Percentiles rank a stretch among this genome's conserved stretches.
phyloP scores from a whole-genome alignment of 2,888 invertebrate species.

The Ischnus inquisitorius region DNA sequence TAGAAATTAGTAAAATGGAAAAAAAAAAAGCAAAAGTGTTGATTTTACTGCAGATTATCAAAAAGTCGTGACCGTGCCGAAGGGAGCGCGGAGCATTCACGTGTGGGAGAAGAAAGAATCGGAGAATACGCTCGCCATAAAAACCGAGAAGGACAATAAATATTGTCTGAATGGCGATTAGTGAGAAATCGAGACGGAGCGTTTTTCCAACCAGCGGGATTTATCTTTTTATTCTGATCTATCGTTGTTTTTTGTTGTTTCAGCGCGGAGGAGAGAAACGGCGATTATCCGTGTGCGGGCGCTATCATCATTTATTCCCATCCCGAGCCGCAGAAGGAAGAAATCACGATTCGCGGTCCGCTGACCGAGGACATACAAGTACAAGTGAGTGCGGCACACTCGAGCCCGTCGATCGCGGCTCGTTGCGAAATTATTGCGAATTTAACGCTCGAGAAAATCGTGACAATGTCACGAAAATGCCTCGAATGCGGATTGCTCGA shows the following conservation, averaged over 20 bases:
- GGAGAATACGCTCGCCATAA: conserved; percentile 90
- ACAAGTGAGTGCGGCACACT: conserved; percentile 87
- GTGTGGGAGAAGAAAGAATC: conserved; percentile 89
- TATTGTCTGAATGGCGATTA: conserved; percentile 93
- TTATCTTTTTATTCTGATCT: conserved; percentile 23
- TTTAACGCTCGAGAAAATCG: not conserved
- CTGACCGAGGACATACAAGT: conserved; percentile 92
- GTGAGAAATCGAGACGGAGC: conserved; percentile 84
- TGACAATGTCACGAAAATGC: not conserved
- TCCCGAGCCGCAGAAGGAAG: conserved; percentile 92
- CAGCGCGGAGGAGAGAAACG: conserved; percentile 87
- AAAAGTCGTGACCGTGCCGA: conserved; percentile 88
- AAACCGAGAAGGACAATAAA: conserved; percentile 89
- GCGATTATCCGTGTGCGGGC: conserved; percentile 94
- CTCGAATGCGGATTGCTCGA: not conserved
- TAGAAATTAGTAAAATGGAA: conserved; percentile 5
- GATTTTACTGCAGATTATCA: conserved; percentile 87
- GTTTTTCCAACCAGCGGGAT: not conserved
- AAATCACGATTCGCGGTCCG: conserved; percentile 93
- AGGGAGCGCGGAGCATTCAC: conserved; percentile 92
- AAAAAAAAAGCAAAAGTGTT: not conserved
- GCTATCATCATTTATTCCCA: conserved; percentile 91
- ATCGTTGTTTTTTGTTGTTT: not conserved
- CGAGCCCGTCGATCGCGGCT: not conserved
- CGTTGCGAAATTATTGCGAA: not conserved